Percentiles rank a stretch among this genome's conserved stretches.
Conservation (phyloP, 1,140 invertebrate species). For the Metaphire vulgaris region DNA sequence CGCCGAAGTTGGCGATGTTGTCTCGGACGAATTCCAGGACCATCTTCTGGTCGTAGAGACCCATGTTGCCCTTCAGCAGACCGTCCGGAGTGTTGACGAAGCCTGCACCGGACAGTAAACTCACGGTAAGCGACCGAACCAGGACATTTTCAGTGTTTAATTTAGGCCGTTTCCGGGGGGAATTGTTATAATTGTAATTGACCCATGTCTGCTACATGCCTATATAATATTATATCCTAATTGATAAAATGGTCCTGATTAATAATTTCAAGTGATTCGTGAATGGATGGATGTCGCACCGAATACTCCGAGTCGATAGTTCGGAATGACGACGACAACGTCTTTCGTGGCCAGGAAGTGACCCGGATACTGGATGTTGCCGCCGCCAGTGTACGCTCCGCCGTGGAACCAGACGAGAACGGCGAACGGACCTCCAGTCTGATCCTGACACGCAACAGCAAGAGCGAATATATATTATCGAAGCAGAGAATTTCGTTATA, state of each 20-base stretch:
- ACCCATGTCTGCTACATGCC: background rate
- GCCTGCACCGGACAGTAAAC: conserved; percentile 52
- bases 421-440: conserved; percentile 60
- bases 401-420: conserved; percentile 96
- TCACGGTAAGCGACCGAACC: background rate
- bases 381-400: conserved; percentile 81
- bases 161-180: background rate
- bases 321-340: conserved; percentile 87
- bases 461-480: background rate
- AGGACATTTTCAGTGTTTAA: background rate
- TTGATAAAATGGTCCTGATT: background rate
- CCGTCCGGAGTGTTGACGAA: conserved; percentile 82
- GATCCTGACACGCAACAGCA: no score
- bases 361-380: conserved; percentile 79
- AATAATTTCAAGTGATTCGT: background rate
- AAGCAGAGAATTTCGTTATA: no score
- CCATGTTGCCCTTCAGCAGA: conserved; percentile 63
- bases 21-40: conserved; percentile 39
- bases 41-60: conserved; percentile 38
- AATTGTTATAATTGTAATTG: background rate
- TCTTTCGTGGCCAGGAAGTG: conserved; percentile 83
- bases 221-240: background rate
- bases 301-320: conserved; percentile 84
- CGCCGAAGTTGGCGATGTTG: conserved; percentile 41
- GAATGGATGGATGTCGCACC: conserved; percentile 53